Evolutionary conservation across 92 coral and sea anemone species (phyloP).

Genomic region (Epizoanthus rinbou): DNA sequence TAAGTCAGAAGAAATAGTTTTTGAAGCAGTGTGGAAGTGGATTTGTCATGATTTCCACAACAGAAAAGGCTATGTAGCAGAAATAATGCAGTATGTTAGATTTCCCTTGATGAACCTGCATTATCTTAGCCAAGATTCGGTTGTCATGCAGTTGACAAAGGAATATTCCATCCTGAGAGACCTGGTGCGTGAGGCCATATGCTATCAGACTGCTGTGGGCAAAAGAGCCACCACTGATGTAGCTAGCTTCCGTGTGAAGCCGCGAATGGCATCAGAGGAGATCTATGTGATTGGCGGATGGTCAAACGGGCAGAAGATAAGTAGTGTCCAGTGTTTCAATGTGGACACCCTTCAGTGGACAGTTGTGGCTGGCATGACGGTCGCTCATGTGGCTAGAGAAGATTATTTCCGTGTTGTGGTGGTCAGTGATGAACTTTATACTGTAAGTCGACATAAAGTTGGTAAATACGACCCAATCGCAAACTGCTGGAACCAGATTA

Average conservation of each 20-base stretch:
- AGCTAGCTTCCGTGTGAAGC: conserved; percentile 90
- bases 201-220: conserved; percentile 77
- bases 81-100: conserved; percentile 89
- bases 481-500: conserved; percentile 92
- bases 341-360: conserved; percentile 98
- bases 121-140: conserved; percentile 70
- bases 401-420: conserved; percentile 96
- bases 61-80: conserved; percentile 74
- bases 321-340: conserved; percentile 98
- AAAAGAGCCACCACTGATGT: conserved; percentile 57
- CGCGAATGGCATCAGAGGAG: conserved; percentile 99
- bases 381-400: conserved; percentile 96
- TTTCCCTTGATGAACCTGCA: conserved; percentile 93
- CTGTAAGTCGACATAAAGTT: conserved; percentile 97
- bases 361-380: conserved; percentile 93
- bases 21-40: conserved; percentile 98
- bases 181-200: conserved; percentile 87
- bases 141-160: conserved; percentile 65
- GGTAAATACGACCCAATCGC: conserved; percentile 98
- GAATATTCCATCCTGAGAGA: conserved; percentile 87
- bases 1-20: conserved; percentile 89
- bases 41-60: conserved; percentile 78
- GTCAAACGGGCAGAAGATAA: conserved; percentile 99
- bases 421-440: conserved; percentile 90
- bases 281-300: conserved; percentile 98